Base-by-base conservation (phyloP, 2,113 vertebrate species). In the Acanthochromis polyacanthus region DNA sequence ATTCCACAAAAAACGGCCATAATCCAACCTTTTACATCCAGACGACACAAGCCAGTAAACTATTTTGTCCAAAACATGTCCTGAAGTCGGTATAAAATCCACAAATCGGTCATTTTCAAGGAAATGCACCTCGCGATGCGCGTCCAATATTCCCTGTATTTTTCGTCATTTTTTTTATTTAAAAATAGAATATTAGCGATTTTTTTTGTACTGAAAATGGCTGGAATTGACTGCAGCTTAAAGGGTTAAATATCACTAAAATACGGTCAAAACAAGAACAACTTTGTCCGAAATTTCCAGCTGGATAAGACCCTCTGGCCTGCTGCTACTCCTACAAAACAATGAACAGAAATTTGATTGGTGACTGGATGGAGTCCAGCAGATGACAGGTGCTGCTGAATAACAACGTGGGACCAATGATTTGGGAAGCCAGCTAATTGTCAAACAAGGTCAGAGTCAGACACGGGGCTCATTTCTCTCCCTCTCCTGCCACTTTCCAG, bases 391-490 rank as follows among this genome's bases (percentile, higher is more conserved):
- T 46, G 71, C 79, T 52, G 77, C 12, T 82, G 78, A 81, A 77
- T 67, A 63, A 65, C 69, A 86, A 87, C 59, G 57, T 48, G 76
- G 23, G 82, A 73, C 53, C 56, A 63, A 59, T 83, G 65, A 75
- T 63, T 75, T 46, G 8, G 32, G 25, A 40, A 69, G 38, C 53
- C 20, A 61, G 80, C 55, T 84, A 75, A 89, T 78, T 87, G 68
- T 80, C 82, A 86, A 86, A 78, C 83, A 51, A 81, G 63, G 71
- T 80, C 80, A 78, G 65, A 89, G 75, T 65, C 59, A 76, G 38
- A 40, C 7, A 75, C n/a, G 46, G 5, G 23, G 45, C 62, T 88
- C 28, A 60, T 64, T 57, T 67, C 2, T 11, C 32, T 64, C 62
- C 19, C 11, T 9, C 23, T 20, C 12, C 55, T 23, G 57, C 65